Evolutionary conservation across 2,797 vertebrate species (phyloP), one percentile per base, ranked within the genome.

Genomic region (Cichlasoma orientale): DNA sequence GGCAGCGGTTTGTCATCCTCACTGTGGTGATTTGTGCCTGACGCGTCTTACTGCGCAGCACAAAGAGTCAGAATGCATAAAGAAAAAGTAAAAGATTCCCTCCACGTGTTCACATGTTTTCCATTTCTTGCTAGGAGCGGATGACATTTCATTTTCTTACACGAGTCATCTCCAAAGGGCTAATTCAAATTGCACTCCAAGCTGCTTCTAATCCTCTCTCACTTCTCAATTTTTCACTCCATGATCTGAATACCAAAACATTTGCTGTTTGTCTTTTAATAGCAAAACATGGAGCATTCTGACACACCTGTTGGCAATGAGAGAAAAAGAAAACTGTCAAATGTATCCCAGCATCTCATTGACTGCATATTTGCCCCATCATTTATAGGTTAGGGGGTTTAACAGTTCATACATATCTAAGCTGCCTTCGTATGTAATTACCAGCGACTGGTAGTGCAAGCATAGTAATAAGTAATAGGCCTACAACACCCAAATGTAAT

Each of bases 91-190:
- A 88, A 82, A 81, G 63, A 92, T 79, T 89, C 87, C 82, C 86
- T 89, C 91, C 92, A 91, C 86, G 82, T 68, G 63, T 91, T 95
- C 92, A 94, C 92, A 87, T 95, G 95, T 95, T 96, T 95, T 92
- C 91, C 91, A 95, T 95, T 95, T 95, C 92, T 94, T 86, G 75
- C 88, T 82, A 82, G 87, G 91, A 83, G 86, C 91, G 88, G 89
- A 91, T 95, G 95, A 94, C 94, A 94, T 95, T 94, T 95, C 91
- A 95, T 94, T 95, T 94, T 93, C 94, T 94, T 91, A 92, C 82
- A 80, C 74, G 72, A 93, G 90, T 93, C 93, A 91, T 95, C 90
- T 93, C 87, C 56, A 87, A 90, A 87, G 86, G 88, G 88, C 91
- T 95, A 94, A 95, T 95, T 95, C 89, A 94, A 95, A 95, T 94